phyloP scores from a whole-genome alignment of 2,113 vertebrate genomes.

The Rhinolophus ferrumequinum region DNA sequence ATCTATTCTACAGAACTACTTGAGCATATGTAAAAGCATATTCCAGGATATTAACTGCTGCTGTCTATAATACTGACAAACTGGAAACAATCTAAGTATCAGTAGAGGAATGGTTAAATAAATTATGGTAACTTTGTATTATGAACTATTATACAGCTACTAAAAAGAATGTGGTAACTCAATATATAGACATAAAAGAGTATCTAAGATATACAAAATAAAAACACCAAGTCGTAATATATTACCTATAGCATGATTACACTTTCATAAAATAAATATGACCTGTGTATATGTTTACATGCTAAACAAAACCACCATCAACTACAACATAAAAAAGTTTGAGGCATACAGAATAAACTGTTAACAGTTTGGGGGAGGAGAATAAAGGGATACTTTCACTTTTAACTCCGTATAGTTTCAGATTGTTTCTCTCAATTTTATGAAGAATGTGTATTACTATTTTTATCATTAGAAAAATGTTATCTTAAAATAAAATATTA shows the following conservation, averaged over 20 bases:
- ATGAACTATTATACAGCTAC: not conserved
- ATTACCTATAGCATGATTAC: not conserved
- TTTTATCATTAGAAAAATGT: conserved; percentile 4
- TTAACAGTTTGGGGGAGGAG: not conserved
- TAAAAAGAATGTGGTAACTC: conserved; percentile 2
- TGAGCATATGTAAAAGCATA: not conserved
- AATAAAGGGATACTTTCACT: not conserved
- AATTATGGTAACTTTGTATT: not conserved
- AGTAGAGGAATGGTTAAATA: not conserved
- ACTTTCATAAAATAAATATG: not conserved
- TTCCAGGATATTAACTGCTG: not conserved
- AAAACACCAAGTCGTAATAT: not conserved
- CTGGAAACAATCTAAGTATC: not conserved
- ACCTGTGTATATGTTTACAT: not conserved
- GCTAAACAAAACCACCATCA: not conserved
- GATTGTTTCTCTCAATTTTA: not conserved
- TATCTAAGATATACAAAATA: not conserved
- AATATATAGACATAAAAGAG: not conserved
- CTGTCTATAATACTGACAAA: not conserved
- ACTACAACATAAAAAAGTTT: not conserved
- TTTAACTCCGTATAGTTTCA: not conserved
- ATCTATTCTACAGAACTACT: not conserved
- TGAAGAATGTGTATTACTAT: not conserved
- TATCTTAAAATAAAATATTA: not conserved
- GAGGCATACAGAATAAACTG: not conserved